Percentiles rank a stretch among this genome's conserved stretches.
Evolutionary conservation across 1,140 invertebrate species (phyloP).

Genomic region (Tigriopus japonicus): DNA sequence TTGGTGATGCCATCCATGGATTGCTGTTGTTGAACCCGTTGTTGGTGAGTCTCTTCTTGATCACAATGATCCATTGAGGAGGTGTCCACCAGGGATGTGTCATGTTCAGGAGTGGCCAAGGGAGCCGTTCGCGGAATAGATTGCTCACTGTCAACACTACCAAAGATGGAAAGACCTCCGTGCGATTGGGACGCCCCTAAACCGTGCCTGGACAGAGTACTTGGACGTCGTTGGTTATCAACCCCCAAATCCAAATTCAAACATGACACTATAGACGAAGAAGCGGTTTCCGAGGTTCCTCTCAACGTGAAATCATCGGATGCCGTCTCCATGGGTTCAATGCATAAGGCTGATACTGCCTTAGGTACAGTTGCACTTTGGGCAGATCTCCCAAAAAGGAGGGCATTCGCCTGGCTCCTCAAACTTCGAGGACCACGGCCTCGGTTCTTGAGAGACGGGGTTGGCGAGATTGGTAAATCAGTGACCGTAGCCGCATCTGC

Average conservation of each 20-base stretch:
- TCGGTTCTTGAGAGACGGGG: no score
- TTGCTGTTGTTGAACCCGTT: conserved; percentile 7
- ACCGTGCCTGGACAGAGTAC: not conserved
- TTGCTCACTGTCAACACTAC: conserved; percentile 17
- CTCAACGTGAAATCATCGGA: conserved; percentile 9
- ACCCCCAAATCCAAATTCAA: not conserved
- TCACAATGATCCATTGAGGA: conserved; percentile 22
- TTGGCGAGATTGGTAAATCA: no score
- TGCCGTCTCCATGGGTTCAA: no score
- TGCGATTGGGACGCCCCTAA: conserved; percentile 7
- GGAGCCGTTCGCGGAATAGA: conserved; percentile 25
- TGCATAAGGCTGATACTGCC: no score
- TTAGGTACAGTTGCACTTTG: no score
- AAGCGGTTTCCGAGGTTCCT: conserved; percentile 10
- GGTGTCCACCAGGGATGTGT: conserved; percentile 34
- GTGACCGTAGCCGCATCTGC: no score
- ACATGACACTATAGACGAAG: conserved; percentile 16
- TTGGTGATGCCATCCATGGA: conserved; percentile 21
- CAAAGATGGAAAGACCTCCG: conserved; percentile 17
- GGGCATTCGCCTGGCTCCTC: no score
- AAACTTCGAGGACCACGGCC: no score
- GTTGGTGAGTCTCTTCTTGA: conserved; percentile 11
- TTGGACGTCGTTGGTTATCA: not conserved
- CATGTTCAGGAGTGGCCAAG: conserved; percentile 39
- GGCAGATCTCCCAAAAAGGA: no score